A percentile compares a stretch with the other conserved stretches of the same genome.
phyloP scores from a whole-genome alignment of 2,888 invertebrate species.

The Syrphus vitripennis region DNA sequence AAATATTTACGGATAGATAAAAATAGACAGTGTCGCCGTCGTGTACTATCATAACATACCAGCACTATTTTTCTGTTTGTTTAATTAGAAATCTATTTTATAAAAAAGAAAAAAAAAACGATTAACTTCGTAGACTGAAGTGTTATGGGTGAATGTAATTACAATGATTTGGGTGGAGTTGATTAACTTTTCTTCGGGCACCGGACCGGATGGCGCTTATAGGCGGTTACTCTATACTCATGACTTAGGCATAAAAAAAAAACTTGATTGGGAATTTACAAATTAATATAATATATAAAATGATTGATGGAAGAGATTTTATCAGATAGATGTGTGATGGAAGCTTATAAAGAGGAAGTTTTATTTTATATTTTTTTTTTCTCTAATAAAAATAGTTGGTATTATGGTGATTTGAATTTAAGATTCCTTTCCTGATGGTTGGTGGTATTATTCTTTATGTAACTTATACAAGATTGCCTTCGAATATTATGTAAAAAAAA shows the following conservation, averaged over 20 bases:
- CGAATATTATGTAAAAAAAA: background rate
- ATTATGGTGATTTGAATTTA: background rate
- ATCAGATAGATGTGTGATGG: background rate
- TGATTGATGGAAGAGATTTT: constrained; percentile 31
- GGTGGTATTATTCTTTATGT: background rate
- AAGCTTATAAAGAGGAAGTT: background rate
- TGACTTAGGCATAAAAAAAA: background rate
- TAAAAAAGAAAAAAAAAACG: background rate
- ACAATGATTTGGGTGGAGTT: constrained; percentile 46
- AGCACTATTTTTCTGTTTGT: constrained; percentile 48
- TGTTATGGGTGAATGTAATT: constrained; percentile 49
- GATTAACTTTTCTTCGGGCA: constrained; percentile 2
- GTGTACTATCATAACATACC: constrained; percentile 39
- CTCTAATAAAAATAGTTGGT: background rate
- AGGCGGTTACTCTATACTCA: background rate
- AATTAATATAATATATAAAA: constrained; percentile 21
- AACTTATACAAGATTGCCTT: constrained; percentile 1
- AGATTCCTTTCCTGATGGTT: background rate
- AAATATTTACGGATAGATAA: constrained; percentile 50
- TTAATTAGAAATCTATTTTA: constrained; percentile 53
- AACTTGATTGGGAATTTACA: constrained; percentile 35
- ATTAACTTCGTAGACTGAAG: background rate
- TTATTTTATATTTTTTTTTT: background rate
- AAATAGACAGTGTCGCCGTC: constrained; percentile 62
- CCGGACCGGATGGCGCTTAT: constrained; percentile 31